Evolutionary conservation across 2,888 invertebrate genomes (phyloP).

Genomic region (Vannuccia rotundouncinata): DNA sequence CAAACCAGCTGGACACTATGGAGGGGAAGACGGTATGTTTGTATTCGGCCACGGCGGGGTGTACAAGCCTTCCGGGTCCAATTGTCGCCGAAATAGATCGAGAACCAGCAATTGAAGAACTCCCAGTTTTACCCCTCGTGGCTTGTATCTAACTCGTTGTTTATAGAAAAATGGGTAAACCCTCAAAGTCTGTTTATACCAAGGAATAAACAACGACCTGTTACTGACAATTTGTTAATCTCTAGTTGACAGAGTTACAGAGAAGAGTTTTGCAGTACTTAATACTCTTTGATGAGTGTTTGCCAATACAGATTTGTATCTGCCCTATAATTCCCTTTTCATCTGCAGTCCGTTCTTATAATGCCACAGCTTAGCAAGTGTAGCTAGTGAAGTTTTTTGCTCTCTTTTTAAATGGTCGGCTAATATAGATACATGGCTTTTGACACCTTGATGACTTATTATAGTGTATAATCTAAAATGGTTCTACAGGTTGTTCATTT

Average conservation of each 20-base stretch:
- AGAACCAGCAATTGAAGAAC: background rate
- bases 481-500: background rate
- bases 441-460: conserved; percentile 19
- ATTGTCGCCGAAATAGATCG: background rate
- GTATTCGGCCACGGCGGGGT: conserved; percentile 5
- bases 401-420: background rate
- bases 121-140: background rate
- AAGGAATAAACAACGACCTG: conserved; percentile 33
- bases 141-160: conserved; percentile 18
- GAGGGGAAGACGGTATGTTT: background rate
- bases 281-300: background rate
- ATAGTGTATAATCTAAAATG: background rate
- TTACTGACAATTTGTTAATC: conserved; percentile 26
- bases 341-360: background rate
- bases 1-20: background rate
- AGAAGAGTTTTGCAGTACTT: background rate
- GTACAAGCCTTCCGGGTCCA: background rate
- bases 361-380: background rate
- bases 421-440: background rate
- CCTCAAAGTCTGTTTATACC: conserved; percentile 33
- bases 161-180: conserved; percentile 1
- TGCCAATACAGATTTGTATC: conserved; percentile 8
- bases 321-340: background rate
- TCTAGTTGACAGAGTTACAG: conserved; percentile 2
- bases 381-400: background rate